Evolutionary conservation across 2,797 vertebrate species (phyloP).

Genomic region (Trichosurus vulpecula): DNA sequence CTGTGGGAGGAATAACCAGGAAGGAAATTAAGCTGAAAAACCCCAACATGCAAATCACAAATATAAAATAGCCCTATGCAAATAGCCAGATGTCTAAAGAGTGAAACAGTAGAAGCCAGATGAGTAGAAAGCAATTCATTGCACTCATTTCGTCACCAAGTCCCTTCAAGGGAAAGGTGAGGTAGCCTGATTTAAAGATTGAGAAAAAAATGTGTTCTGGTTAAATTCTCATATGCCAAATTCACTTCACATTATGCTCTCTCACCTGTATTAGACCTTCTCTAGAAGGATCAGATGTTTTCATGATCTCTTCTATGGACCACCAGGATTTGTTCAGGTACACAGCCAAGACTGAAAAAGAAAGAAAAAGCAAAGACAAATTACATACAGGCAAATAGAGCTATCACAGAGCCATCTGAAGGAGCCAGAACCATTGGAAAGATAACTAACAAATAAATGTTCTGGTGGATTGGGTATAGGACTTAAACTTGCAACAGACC

Average conservation of each 20-base stretch:
- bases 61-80: neutral
- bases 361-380: conserved; percentile 23
- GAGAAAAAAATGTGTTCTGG: neutral
- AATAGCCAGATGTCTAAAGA: neutral
- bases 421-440: neutral
- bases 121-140: neutral
- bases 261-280: conserved; percentile 89
- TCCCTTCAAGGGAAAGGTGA: rapidly evolving
- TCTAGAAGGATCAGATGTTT: conserved; percentile 87
- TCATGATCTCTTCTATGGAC: conserved; percentile 88
- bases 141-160: rapidly evolving
- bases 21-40: neutral
- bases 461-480: rapidly evolving
- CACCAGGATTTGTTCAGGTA: conserved; percentile 90
- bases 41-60: conserved; percentile 2
- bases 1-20: neutral
- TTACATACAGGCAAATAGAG: rapidly evolving
- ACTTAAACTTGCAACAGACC: neutral
- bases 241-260: neutral
- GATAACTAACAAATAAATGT: neutral
- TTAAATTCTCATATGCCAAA: neutral
- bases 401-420: neutral
- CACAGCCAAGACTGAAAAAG: conserved; percentile 88
- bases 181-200: neutral
- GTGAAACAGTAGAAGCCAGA: neutral